phyloP scores from a whole-genome alignment of 2,113 vertebrate species.

The Vidua chalybeata region DNA sequence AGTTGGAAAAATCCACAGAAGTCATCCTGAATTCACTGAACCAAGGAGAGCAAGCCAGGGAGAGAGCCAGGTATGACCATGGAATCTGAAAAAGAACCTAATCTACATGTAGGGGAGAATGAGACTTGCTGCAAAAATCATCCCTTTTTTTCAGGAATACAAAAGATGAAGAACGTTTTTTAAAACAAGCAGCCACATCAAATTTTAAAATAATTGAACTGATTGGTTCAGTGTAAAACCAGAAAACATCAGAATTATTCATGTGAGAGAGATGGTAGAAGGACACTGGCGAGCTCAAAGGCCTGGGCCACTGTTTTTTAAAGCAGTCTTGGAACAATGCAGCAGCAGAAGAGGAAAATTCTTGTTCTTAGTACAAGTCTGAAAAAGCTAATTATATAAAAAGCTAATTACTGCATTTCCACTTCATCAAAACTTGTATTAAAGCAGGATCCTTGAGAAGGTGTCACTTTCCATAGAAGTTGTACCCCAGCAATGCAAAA shows the following conservation, averaged over 20 bases:
- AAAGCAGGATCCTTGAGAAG: neutral
- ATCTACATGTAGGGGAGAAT: neutral
- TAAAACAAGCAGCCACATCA: neutral
- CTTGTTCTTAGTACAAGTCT: neutral
- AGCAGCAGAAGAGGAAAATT: neutral
- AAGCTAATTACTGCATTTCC: neutral
- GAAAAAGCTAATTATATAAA: neutral
- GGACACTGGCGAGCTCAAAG: neutral
- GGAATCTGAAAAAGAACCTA: neutral
- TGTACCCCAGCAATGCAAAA: accelerated
- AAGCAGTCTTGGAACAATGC: neutral
- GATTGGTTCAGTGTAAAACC: neutral
- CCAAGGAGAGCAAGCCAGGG: neutral
- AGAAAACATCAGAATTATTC: neutral
- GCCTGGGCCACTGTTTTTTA: neutral
- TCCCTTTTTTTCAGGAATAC: neutral
- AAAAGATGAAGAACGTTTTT: neutral
- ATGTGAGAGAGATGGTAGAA: neutral
- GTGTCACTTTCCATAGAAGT: neutral
- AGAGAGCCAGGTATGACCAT: neutral
- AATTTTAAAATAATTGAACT: neutral
- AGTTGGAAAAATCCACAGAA: neutral
- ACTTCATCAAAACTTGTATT: neutral
- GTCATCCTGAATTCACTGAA: neutral
- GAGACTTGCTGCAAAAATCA: neutral